phyloP scores from a whole-genome alignment of 2,113 vertebrate genomes.

The Ammodramus savannarum region DNA sequence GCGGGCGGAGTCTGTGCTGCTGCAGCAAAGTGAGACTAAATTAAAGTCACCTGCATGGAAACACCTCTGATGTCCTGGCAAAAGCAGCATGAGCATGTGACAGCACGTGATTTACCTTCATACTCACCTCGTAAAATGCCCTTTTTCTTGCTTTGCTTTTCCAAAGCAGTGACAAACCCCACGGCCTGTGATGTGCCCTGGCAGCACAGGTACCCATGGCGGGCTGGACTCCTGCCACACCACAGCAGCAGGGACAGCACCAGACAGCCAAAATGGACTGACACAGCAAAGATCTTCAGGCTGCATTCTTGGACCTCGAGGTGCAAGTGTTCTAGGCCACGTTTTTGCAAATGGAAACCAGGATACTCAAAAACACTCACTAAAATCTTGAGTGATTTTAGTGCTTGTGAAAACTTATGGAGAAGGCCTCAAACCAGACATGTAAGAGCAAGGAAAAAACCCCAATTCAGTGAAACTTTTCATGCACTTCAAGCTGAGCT shows the following conservation, averaged over 20 bases:
- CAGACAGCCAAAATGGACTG: neutral
- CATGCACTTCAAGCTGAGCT: neutral
- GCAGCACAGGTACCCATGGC: accelerated
- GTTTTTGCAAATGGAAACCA: neutral
- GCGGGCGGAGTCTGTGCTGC: conserved; percentile 76
- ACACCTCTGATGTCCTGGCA: neutral
- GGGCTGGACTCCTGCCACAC: neutral
- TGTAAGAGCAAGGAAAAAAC: neutral
- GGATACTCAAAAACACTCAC: neutral
- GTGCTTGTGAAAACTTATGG: neutral
- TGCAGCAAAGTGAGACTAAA: conserved; percentile 80
- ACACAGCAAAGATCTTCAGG: neutral
- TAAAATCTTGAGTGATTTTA: neutral
- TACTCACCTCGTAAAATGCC: neutral
- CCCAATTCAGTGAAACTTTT: neutral
- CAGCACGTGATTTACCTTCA: neutral
- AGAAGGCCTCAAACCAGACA: neutral
- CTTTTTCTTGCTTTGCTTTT: neutral
- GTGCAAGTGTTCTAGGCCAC: neutral
- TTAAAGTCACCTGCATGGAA: conserved; percentile 23
- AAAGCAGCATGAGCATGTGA: neutral
- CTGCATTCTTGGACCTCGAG: neutral
- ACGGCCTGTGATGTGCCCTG: accelerated
- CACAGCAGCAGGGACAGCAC: neutral
- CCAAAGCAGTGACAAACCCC: neutral